Base-by-base conservation (phyloP, 2,797 vertebrate genomes). In the Falco berigora region DNA sequence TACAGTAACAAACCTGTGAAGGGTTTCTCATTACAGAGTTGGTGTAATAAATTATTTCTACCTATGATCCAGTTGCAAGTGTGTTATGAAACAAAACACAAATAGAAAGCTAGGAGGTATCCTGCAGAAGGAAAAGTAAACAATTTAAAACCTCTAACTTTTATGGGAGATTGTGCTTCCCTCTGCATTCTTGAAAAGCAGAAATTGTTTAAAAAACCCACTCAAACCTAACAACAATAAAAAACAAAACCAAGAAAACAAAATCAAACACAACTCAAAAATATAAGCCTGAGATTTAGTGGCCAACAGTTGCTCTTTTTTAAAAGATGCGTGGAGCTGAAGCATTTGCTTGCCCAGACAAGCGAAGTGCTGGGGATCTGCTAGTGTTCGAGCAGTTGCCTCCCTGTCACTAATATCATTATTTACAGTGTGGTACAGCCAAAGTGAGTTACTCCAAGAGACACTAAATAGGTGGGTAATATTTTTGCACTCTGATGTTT, bases 401-500 rank as follows among this genome's bases (percentile, higher is more conserved):
- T 94, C 64, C 30, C 20, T 92, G 95, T 73, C 80, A 64, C 58
- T 93, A 88, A 73, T 42, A 81, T 28, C 38, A 90, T 95, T 97
- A 96, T 96, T 97, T 96, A 95, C 92, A 92, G 95, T 6, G 76
- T 85, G 53, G 62, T 44, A 42, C 59, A 91, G 71, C 88, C 83
- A 86, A 56, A 96, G 59, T 62, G 55, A 81, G 90, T 95, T 94
- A 80, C 64, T 88, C 66, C 36, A 92, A 55, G 59, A 94, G 88
- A 44, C 77, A 81, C 73, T 72, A 75, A 90, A 90, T 87, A 92
- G 86, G 59, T 96, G 80, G 83, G 55, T 81, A 81, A 69, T 90
- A 87, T 88, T 96, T 96, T 96, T 96, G 92, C 74, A 73, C 92
- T 84, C 76, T 94, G 90, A 92, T 95, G 80, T 94, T 96, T 96